Evolutionary conservation across 2,113 vertebrate species (phyloP).

Genomic region (Muscicapa adusta): DNA sequence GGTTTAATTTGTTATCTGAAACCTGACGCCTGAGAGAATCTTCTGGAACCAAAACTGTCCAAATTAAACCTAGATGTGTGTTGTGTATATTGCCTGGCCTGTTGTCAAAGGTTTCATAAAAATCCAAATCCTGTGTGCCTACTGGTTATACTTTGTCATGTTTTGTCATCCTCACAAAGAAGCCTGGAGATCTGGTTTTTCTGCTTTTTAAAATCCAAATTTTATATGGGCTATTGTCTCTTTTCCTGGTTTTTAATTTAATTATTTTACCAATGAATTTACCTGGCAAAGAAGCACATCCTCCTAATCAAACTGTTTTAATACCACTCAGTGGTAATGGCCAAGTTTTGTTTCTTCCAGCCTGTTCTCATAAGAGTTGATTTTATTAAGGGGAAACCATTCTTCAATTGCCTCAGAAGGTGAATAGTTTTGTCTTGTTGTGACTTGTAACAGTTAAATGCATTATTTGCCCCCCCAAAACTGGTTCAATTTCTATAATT

Average conservation of each 20-base stretch:
- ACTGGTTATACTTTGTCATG: background rate
- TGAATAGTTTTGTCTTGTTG: background rate
- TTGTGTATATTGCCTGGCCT: background rate
- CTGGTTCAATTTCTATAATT: background rate
- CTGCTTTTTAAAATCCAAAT: background rate
- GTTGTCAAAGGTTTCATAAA: background rate
- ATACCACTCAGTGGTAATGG: background rate
- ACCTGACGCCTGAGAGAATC: background rate
- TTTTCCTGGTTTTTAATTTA: background rate
- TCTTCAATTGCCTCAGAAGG: background rate
- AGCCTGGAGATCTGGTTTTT: background rate
- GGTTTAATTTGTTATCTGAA: background rate
- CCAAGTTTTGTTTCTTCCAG: background rate
- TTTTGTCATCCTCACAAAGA: background rate
- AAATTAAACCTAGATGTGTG: background rate
- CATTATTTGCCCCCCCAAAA: background rate
- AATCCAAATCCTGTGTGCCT: background rate
- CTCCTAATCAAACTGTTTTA: background rate
- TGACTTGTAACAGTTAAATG: background rate
- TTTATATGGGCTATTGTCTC: background rate
- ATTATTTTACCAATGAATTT: background rate
- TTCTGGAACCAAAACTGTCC: background rate
- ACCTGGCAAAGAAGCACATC: background rate
- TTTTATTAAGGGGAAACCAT: background rate
- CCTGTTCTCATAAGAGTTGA: background rate